These are phyloP conservation scores for Geotrypetes seraphini DNA, from an alignment of 2,797 vertebrate genomes.

Conservation along the genomic window DNA sequence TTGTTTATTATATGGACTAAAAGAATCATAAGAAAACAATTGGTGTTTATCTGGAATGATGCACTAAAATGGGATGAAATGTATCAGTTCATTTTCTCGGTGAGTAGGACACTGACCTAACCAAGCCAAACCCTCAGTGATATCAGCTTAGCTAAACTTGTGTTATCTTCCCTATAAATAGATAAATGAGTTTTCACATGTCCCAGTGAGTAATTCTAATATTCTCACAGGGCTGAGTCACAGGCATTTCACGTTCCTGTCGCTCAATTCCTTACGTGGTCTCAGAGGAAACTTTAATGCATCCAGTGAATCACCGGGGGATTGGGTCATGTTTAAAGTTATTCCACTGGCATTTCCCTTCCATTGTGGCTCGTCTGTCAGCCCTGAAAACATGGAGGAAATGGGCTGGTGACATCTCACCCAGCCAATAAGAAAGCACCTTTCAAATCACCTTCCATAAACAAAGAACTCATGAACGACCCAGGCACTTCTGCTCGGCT, in stretches of 20 bases:
- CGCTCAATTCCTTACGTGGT: constrained; percentile 34
- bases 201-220: constrained; percentile 82
- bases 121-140: no score
- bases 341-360: constrained; percentile 49
- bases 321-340: constrained; percentile 47
- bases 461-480: no score
- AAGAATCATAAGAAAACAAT: no score
- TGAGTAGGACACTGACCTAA: no score
- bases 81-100: no score
- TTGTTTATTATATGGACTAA: no score
- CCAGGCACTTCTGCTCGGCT: background rate
- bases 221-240: constrained; percentile 78
- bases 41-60: no score
- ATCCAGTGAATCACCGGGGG: constrained; percentile 40
- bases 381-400: constrained; percentile 28
- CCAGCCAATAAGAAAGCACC: constrained; percentile 17
- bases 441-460: constrained; percentile 13
- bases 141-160: no score
- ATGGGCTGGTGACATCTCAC: constrained; percentile 19
- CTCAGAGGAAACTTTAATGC: constrained; percentile 52
- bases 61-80: no score
- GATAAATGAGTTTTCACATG: constrained; percentile 80
- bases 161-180: constrained; percentile 71
- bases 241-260: constrained; percentile 26
- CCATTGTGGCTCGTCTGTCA: constrained; percentile 37